Evolutionary conservation across 1,140 invertebrate species (phyloP), one percentile per base, ranked within the genome.

Genomic region (Brachionus sp.): DNA sequence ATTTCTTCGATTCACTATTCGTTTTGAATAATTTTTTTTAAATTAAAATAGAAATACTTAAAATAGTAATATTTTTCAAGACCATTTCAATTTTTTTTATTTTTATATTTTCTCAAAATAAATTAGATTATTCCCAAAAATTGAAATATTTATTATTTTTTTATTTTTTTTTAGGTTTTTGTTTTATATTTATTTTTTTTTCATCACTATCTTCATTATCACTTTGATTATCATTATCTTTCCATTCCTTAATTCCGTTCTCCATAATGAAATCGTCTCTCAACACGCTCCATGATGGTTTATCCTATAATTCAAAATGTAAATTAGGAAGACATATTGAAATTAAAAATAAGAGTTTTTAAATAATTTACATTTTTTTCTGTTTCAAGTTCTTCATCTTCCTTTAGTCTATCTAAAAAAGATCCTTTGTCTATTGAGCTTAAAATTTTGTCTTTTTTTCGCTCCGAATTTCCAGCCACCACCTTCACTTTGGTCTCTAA

Each of bases 401-500:
- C 50, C 57, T 80, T 80, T 57, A 80, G 9, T 16, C 50, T 12
- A 25, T 80, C 77, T 13, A 80, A 66, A 66, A 80, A 80, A 5
- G 77, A 80, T n/a, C 77, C 77, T 62, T 80, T 80, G 29, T 80
- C 77, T 13, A 80, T 80, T 25, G 77, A 80, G 37, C 62, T 62
- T 5, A 80, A 16, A 13, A 80, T 62, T 62, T 80, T 80, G 10
- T 80, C 77, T 80, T 80, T 80, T 80, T 80, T 80, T 62, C 77
- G 46, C 19, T 80, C 77, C 1, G 77, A 80, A 12, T 57, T 66
- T 12, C 77, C 77, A 39, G 50, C 77, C 2, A 57, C 16, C 0
- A 35, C 77, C 57, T 80, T 80, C 4, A 80, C 39, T 16, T 80
- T 80, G 5, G 33, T 66, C 5, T 80, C 77, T 5, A 80, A 3